Evolutionary conservation across 35 echinoderm and acorn worm species (phyloP).

Genomic region (Ptychodera flava): DNA sequence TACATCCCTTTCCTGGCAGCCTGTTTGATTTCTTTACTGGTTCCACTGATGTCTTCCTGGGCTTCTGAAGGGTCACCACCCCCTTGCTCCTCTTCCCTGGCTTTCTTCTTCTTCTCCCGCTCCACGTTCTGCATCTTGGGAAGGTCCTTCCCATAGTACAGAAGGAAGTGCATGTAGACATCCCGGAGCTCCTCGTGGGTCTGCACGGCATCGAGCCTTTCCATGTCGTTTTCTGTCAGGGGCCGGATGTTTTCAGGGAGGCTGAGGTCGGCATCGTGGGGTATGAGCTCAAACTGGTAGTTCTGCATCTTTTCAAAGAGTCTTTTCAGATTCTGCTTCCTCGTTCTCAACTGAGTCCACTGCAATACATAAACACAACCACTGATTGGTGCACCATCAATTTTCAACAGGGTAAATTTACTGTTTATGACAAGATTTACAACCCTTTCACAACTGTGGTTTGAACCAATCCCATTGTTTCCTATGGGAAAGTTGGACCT

Average conservation of each 20-base stretch:
- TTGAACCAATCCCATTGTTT: too few relatives aligned
- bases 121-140: slow-evolving; percentile 78
- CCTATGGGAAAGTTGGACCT: too few relatives aligned
- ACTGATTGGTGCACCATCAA: too few relatives aligned
- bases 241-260: slow-evolving; percentile 71
- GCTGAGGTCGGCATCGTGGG: slow-evolving; percentile 41
- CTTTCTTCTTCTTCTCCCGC: slow-evolving; percentile 44
- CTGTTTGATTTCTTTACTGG: slow-evolving; percentile 89
- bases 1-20: slow-evolving; percentile 91
- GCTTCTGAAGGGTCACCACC: slow-evolving; percentile 64
- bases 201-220: slow-evolving; percentile 74
- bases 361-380: too few relatives aligned
- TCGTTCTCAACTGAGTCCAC: slow-evolving; percentile 82
- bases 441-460: too few relatives aligned
- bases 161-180: slow-evolving; percentile 86
- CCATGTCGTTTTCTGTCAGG: slow-evolving; percentile 39
- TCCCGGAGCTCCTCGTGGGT: slow-evolving; percentile 84
- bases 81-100: slow-evolving; percentile 39
- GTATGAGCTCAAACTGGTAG: slow-evolving; percentile 87
- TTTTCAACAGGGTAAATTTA: too few relatives aligned
- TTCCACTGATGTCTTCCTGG: slow-evolving; percentile 45
- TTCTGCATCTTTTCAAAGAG: slow-evolving; percentile 97
- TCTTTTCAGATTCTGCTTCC: slow-evolving; percentile 72
- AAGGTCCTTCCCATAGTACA: slow-evolving; percentile 91
- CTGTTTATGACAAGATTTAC: too few relatives aligned